Conservation (phyloP, 2,113 vertebrate species). For the Cygnus atratus region DNA sequence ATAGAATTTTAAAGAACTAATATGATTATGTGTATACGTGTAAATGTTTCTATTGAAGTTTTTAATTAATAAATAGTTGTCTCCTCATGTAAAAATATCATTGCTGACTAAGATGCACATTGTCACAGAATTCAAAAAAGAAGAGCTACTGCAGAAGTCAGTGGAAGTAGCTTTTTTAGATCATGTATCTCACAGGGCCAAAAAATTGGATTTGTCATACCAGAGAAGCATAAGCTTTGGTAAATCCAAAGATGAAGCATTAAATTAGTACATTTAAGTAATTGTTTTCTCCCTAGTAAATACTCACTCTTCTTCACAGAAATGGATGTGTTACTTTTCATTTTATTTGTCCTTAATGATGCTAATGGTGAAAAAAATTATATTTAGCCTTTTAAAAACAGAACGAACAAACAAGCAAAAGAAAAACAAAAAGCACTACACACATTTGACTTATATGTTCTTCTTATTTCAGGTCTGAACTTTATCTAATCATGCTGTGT, state of each 20-base stretch:
- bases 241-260: not conserved
- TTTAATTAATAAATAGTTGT: not conserved
- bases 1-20: not conserved
- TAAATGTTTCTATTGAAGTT: not conserved
- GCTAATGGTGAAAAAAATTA: not conserved
- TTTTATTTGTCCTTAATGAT: not conserved
- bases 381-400: not conserved
- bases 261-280: not conserved
- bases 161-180: not conserved
- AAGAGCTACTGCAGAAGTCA: not conserved
- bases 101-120: not conserved
- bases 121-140: not conserved
- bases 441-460: not conserved
- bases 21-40: not conserved
- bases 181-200: not conserved
- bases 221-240: not conserved
- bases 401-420: not conserved
- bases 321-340: not conserved
- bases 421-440: not conserved
- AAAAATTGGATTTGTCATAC: not conserved
- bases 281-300: not conserved
- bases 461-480: not conserved
- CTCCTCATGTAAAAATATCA: not conserved
- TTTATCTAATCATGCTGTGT: not conserved
- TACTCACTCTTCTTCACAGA: not conserved